Conservation (phyloP, 2,797 vertebrate species). For the Gymnodraco acuticeps region DNA sequence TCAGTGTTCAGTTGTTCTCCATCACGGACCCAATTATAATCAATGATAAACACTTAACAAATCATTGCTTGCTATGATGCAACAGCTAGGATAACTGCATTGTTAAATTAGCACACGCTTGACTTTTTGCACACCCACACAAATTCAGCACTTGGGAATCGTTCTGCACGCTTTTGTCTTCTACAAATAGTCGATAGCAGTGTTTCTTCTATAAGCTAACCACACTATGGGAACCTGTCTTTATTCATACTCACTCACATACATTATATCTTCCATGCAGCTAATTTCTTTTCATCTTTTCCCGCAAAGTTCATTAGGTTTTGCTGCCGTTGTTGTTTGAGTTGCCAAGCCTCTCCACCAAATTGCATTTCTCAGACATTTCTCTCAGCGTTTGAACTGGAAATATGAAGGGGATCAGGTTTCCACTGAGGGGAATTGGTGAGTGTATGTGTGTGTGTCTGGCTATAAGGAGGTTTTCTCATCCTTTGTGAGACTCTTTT, state of each 20-base stretch:
- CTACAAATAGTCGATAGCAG: conserved; percentile 29
- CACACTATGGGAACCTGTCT: conserved; percentile 69
- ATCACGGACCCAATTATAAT: conserved; percentile 52
- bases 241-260: conserved; percentile 63
- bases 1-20: conserved; percentile 7
- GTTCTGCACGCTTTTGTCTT: conserved; percentile 19
- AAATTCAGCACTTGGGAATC: conserved; percentile 2
- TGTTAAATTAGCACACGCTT: conserved; percentile 47
- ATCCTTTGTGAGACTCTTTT: conserved; percentile 47
- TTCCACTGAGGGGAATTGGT: conserved; percentile 65
- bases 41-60: conserved; percentile 41
- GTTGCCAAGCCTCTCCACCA: conserved; percentile 66
- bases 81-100: conserved; percentile 38
- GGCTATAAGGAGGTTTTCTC: conserved; percentile 30
- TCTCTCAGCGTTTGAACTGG: conserved; percentile 76
- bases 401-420: conserved; percentile 77
- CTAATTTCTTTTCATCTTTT: conserved; percentile 73
- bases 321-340: conserved; percentile 65
- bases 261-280: conserved; percentile 65
- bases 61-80: conserved; percentile 7
- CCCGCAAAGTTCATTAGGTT: conserved; percentile 76
- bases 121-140: conserved; percentile 7
- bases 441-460: conserved; percentile 28
- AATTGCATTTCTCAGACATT: conserved; percentile 77
- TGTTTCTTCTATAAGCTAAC: conserved; percentile 42